Conservation (phyloP, 2,888 invertebrate species). For the Limulus polyphemus region DNA sequence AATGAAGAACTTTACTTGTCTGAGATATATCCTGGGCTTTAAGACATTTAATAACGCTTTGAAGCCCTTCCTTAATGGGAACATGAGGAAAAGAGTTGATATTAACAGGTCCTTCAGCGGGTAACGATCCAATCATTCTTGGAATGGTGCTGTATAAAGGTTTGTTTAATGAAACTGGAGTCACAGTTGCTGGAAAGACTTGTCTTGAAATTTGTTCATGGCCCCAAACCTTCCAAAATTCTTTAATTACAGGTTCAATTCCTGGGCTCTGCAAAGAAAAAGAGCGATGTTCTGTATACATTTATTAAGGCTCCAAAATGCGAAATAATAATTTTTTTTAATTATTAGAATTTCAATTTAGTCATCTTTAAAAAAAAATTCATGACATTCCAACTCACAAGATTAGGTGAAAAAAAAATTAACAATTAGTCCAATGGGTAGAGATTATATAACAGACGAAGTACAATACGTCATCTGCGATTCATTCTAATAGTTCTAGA, state of each 20-base stretch:
- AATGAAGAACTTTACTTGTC: slow-evolving; percentile 9
- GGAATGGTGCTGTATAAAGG: slow-evolving; percentile 5
- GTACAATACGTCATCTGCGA: too few relatives aligned
- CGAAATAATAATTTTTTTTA: too few relatives aligned
- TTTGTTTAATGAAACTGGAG: slow-evolving; percentile 21
- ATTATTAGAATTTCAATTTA: too few relatives aligned
- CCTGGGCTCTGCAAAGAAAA: slow-evolving; percentile 21
- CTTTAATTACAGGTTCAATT: slow-evolving; percentile 20
- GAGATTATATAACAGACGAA: too few relatives aligned
- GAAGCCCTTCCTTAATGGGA: slow-evolving; percentile 28
- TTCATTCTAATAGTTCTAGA: too few relatives aligned
- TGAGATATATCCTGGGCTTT: slow-evolving; percentile 27
- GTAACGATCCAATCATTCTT: not conserved
- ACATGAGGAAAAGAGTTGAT: slow-evolving; percentile 22
- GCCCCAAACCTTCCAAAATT: slow-evolving; percentile 28
- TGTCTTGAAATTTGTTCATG: slow-evolving; percentile 26
- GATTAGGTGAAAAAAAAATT: too few relatives aligned
- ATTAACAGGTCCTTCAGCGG: slow-evolving; percentile 12
- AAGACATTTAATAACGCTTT: slow-evolving; percentile 28
- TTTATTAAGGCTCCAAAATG: too few relatives aligned
- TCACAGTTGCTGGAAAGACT: slow-evolving; percentile 25
- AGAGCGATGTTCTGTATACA: too few relatives aligned
- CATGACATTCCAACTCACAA: too few relatives aligned
- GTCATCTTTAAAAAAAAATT: too few relatives aligned
- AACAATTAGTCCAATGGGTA: too few relatives aligned